Base-by-base conservation (phyloP, 2,888 invertebrate species). In the Capitulum mitella region DNA sequence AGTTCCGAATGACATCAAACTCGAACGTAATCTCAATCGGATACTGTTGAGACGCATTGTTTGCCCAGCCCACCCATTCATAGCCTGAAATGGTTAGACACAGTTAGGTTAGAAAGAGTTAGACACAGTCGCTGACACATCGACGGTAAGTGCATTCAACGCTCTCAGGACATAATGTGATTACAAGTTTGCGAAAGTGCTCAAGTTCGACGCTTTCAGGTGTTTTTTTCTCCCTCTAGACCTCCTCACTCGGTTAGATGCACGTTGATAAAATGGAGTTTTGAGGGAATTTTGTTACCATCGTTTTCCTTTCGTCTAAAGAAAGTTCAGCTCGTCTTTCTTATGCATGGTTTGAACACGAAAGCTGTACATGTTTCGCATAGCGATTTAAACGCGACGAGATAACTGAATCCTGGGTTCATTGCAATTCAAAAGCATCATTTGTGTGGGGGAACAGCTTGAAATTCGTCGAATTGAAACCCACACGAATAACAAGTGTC, bases 51-150 rank as follows among this genome's bases (percentile, higher is more conserved):
- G 76, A 76, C 0, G 88, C 84, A 86, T 91, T 90, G 83, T 91
- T 91, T 83, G 90, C 88, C 93, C 93, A 94, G 78, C 93, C 93
- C 78, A 94, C 90, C 93, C 93, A 94, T 85, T 92, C 92, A 85
- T 92, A 92, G 80, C 92, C 92, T 90, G 84, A 40, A 70, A 70
- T 40, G n/a, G n/a, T n/a, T n/a, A n/a, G n/a, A n/a, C n/a, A n/a
- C n/a, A n/a, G n/a, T n/a, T n/a, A n/a, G n/a, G n/a, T n/a, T n/a
- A n/a, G n/a, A n/a, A n/a, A 29, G 26, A 40, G 37, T 37, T 70
- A 40, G 29, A 70, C 64, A 64, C 6, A 70, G 6, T 19, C 29
- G 34, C 32, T 64, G 29, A 16, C 3, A 34, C 34, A 64, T 34
- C 6, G 34, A 34, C 64, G 0, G 34, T 2, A 34, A 29, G 34